phyloP scores from a whole-genome alignment of 1,140 invertebrate species.

The Drosophila teissieri region DNA sequence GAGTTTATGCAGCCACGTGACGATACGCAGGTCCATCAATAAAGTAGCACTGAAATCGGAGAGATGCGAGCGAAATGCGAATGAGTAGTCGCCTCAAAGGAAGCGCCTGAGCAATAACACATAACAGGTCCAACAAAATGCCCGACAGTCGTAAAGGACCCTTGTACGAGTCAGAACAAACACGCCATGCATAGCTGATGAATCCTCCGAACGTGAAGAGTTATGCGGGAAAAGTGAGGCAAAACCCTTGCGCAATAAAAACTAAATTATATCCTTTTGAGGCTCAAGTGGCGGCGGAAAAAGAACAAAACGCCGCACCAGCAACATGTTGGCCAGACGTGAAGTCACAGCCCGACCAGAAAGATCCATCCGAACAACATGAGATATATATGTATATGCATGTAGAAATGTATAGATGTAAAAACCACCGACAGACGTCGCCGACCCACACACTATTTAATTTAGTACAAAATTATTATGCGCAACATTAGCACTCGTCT shows the following conservation, averaged over 20 bases:
- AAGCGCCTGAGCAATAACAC: slow-evolving; percentile 11
- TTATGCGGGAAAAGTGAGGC: slow-evolving; percentile 13
- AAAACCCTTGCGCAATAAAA: slow-evolving; percentile 71
- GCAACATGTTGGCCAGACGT: slow-evolving; percentile 69
- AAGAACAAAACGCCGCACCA: slow-evolving; percentile 30
- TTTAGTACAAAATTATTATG: slow-evolving; percentile 83
- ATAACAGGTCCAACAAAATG: slow-evolving; percentile 14
- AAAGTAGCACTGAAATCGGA: slow-evolving; percentile 55
- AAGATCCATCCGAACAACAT: slow-evolving; percentile 24
- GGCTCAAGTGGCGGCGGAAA: slow-evolving; percentile 64
- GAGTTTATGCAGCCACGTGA: slow-evolving; percentile 40
- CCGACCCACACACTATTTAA: slow-evolving; percentile 81
- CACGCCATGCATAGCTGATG: slow-evolving; percentile 76
- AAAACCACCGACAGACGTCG: slow-evolving; percentile 28
- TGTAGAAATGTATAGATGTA: slow-evolving; percentile 9
- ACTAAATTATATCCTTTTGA: slow-evolving; percentile 82
- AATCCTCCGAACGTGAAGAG: slow-evolving; percentile 43
- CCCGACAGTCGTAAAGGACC: slow-evolving; percentile 54
- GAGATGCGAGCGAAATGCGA: slow-evolving; percentile 22
- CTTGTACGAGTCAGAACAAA: slow-evolving; percentile 49
- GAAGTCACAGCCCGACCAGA: slow-evolving; percentile 27
- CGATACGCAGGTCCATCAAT: slow-evolving; percentile 61
- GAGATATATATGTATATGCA: slow-evolving; percentile 17
- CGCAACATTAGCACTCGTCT: slow-evolving; percentile 75
- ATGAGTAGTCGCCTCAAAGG: slow-evolving; percentile 29